These are phyloP conservation scores for Nasonia longicornis DNA, from an alignment of 1,140 invertebrate genomes.

Conservation along the genomic window DNA sequence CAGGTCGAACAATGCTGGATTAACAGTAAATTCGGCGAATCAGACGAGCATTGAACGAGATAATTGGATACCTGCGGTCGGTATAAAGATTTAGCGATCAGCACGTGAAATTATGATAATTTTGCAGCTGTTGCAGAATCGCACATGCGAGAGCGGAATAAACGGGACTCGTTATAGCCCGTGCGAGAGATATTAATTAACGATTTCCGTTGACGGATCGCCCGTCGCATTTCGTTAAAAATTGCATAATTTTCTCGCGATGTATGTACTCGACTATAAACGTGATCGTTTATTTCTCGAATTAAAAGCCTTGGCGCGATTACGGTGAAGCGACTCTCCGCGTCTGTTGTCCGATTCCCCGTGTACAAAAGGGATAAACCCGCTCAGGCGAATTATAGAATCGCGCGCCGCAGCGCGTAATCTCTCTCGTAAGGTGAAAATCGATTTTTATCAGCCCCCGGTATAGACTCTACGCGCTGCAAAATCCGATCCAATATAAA, in stretches of 20 bases:
- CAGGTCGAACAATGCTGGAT: neutral
- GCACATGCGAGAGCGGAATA: neutral
- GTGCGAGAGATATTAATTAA: neutral
- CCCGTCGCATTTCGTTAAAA: no score
- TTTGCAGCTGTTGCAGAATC: neutral
- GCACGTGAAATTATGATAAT: neutral
- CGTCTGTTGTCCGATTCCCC: no score
- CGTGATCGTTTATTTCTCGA: no score
- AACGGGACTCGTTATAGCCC: neutral
- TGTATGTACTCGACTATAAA: no score
- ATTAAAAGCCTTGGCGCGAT: no score
- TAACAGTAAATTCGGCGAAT: slow-evolving; percentile 11
- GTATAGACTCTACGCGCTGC: no score
- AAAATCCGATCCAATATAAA: neutral
- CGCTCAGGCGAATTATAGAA: neutral
- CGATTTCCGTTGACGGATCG: no score
- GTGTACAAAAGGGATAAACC: no score
- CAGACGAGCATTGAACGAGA: neutral
- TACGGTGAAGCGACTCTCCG: no score
- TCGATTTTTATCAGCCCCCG: neutral
- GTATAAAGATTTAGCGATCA: neutral
- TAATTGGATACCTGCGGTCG: slow-evolving; percentile 14
- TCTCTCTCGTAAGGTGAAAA: neutral
- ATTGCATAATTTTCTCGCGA: no score
- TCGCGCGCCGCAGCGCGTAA: neutral